Base-by-base conservation (phyloP, 2,113 vertebrate species). In the Cebidichthys violaceus region DNA sequence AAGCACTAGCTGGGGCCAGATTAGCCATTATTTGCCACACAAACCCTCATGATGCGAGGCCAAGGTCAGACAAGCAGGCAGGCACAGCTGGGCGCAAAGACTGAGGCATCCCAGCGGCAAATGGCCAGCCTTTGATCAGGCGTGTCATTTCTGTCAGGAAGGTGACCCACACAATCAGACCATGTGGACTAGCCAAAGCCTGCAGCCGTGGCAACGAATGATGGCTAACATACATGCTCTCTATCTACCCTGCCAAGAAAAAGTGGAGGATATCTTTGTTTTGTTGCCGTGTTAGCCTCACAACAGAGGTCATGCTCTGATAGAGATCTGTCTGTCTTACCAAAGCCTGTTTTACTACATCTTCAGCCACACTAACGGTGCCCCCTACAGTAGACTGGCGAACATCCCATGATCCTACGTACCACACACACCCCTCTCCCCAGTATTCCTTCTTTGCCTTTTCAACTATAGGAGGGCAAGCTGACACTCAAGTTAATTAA, bases 401-500 rank as follows among this genome's bases (percentile, higher is more conserved):
- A 75, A 62, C 82, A 75, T 84, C 82, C 65, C 65, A 80, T 84
- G 88, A 84, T 86, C 61, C 65, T 22, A 22, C 79, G 75, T 76
- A 72, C 64, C 69, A 65, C 61, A 57, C 61, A 57, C 45, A 74
- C 39, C 70, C 77, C 77, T 65, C 61, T 78, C 68, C 69, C 81
- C 45, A 52, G 22, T 69, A 50, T 60, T 66, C 37, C 61, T 31
- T 52, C 78, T 88, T 55, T 82, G 60, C 80, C 81, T 85, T 81
- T 84, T 89, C 70, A 81, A 57, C 79, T 73, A 70, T n/a, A 54
- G 72, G 35, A 84, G 80, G 71, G 79, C 82, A 86, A 80, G 77
- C 79, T 90, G 91, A 92, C 88, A 87, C 85, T 88, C 67, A 82
- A 91, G 90, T 93, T 95, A 94, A 94, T 95, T 95, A 93, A 88